phyloP scores from a whole-genome alignment of 2,113 vertebrate genomes.

The Cavia porcellus region DNA sequence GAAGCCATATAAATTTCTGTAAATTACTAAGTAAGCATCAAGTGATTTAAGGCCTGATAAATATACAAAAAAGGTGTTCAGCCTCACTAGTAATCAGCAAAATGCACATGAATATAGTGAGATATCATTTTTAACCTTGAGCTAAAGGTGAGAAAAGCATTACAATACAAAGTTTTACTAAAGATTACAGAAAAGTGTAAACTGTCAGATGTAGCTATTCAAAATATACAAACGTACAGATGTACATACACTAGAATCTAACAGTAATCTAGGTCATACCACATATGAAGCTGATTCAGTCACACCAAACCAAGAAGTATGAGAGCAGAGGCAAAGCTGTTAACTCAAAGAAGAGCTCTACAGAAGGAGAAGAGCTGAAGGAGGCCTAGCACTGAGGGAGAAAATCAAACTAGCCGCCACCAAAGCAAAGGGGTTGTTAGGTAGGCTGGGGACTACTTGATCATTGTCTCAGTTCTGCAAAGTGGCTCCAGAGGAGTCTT shows the following conservation, averaged over 20 bases:
- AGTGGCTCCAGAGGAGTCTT: background rate
- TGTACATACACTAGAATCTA: background rate
- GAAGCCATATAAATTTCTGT: background rate
- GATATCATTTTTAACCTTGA: background rate
- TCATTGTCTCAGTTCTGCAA: background rate
- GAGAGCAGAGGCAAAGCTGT: background rate
- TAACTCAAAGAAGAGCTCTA: background rate
- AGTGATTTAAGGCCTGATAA: background rate
- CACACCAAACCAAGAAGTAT: background rate
- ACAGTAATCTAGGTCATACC: background rate
- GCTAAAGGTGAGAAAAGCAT: background rate
- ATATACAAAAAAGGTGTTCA: background rate
- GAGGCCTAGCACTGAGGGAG: background rate
- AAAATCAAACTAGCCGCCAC: background rate
- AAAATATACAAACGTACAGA: slow-evolving; percentile 10
- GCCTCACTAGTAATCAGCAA: background rate
- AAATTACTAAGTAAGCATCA: background rate
- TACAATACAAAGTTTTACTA: background rate
- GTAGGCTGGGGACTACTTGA: background rate
- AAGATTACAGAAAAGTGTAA: slow-evolving; percentile 32
- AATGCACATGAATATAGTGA: background rate
- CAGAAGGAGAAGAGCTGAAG: background rate
- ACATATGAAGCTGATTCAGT: background rate
- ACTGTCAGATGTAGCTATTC: background rate
- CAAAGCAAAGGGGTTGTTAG: background rate